Evolutionary conservation across 2,888 invertebrate genomes (phyloP), one percentile per base, ranked within the genome.

Genomic region (Diplolepis rosae): DNA sequence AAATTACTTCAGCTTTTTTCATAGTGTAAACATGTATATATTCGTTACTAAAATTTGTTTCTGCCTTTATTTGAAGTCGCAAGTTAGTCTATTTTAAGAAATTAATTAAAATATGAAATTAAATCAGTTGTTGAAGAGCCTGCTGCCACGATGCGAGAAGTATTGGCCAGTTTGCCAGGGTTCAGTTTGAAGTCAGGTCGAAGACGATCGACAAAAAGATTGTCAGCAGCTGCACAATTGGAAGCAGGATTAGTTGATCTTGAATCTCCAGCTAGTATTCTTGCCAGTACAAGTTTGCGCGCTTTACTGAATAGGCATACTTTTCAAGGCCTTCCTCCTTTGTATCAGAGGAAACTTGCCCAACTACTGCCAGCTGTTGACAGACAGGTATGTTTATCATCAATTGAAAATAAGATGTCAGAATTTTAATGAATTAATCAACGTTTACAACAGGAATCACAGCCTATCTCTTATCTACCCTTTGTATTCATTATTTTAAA

Each of bases 171-270:
- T 72, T 95, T 96, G 85, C 96, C 96, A 65, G 96, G 96, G n/a
- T 96, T 96, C 87, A 94, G 93, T 88, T 91, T 95, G 69, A 95
- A 95, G 84, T 88, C 90, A 52, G 94, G 94, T 66, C 90, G 95
- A 72, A 94, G 95, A 87, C 90, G 95, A 74, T 94, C 94, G 75
- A 93, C 94, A 74, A 95, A 96, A 87, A 95, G 96, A 88, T 89
- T 96, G 79, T 96, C 96, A 42, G 95, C 96, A 74, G 96, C 97
- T 52, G 97, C 97, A 77, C 97, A 98, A 90, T 90, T 98, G 77
- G 96, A 96, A 85, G 97, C 97, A 90, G 97, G 98, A 67, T 95
- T 95, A 87, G 95, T 98, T 79, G 98, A 98, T 90, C 91, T 98
- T 83, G 97, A 98, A 90, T 97, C 98, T 50, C 97, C 98, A 22